A percentile compares a stretch with the other conserved stretches of the same genome.
phyloP scores from a whole-genome alignment of 2,888 invertebrate species.

The Penaeus monodon region DNA sequence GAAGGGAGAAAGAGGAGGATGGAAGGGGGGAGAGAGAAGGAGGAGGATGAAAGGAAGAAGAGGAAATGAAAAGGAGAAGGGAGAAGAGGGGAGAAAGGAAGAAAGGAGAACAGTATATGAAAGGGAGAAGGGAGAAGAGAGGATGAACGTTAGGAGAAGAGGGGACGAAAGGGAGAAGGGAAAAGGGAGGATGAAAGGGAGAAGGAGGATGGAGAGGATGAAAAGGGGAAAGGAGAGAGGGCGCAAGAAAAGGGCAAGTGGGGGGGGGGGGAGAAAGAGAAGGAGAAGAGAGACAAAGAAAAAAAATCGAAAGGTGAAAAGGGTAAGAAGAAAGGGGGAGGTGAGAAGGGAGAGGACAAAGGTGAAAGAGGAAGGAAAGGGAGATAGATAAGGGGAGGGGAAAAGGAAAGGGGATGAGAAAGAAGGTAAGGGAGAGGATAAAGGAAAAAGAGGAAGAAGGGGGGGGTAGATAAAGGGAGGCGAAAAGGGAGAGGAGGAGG shows the following conservation, averaged over 20 bases:
- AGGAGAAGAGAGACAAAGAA: background rate
- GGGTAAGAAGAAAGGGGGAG: background rate
- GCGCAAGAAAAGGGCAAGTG: background rate
- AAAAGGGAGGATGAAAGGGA: background rate
- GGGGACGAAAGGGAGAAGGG: background rate
- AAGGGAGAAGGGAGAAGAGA: background rate
- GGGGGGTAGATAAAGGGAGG: background rate
- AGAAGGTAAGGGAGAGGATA: background rate
- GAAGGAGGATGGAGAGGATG: background rate
- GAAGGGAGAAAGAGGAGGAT: too few species aligned
- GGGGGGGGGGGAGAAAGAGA: background rate
- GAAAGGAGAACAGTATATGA: background rate
- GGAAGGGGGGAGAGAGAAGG: background rate
- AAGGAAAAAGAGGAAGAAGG: background rate
- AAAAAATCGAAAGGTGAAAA: background rate
- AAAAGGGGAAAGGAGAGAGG: background rate
- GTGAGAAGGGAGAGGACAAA: background rate
- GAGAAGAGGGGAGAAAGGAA: background rate
- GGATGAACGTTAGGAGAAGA: background rate
- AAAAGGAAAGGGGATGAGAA: background rate
- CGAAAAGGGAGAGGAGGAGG: background rate
- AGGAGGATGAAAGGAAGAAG: background rate
- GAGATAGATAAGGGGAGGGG: background rate
- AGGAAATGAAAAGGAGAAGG: background rate
- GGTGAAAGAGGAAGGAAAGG: background rate